Evolutionary conservation across 2,113 vertebrate genomes (phyloP).

Genomic region (Thryonomys swinderianus): DNA sequence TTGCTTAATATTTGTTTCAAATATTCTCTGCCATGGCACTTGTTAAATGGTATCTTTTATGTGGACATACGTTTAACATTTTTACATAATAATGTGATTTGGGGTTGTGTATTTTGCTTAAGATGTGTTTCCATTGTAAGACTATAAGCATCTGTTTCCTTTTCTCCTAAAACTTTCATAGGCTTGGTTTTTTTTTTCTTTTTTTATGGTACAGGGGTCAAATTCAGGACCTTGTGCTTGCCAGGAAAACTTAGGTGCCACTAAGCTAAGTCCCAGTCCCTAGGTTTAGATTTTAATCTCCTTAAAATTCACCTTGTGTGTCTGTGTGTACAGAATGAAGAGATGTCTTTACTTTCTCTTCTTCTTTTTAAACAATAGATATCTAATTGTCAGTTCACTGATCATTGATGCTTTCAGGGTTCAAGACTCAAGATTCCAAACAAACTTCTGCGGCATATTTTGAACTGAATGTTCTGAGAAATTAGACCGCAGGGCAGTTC

Average conservation of each 20-base stretch:
- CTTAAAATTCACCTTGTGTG: not conserved
- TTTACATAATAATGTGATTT: constrained; percentile 29
- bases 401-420: not conserved
- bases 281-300: constrained; percentile 21
- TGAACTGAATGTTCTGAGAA: not conserved
- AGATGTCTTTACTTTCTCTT: not conserved
- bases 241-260: too few relatives aligned
- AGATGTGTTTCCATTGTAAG: not conserved
- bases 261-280: too few relatives aligned
- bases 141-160: not conserved
- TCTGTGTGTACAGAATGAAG: not conserved
- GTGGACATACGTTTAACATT: not conserved
- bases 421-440: not conserved
- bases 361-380: not conserved
- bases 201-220: too few relatives aligned
- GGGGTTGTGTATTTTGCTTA: not conserved
- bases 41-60: not conserved
- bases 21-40: not conserved
- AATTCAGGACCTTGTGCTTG: too few relatives aligned
- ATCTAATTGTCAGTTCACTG: not conserved
- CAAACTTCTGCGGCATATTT: not conserved
- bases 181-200: not conserved
- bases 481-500: not conserved
- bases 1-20: constrained; percentile 30
- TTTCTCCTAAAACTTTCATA: constrained; percentile 1